A percentile compares a stretch with the other conserved stretches of the same genome.
These are phyloP conservation scores for Agonopterix alstromeriana DNA, from an alignment of 2,888 invertebrate genomes.

Conservation along the genomic window DNA sequence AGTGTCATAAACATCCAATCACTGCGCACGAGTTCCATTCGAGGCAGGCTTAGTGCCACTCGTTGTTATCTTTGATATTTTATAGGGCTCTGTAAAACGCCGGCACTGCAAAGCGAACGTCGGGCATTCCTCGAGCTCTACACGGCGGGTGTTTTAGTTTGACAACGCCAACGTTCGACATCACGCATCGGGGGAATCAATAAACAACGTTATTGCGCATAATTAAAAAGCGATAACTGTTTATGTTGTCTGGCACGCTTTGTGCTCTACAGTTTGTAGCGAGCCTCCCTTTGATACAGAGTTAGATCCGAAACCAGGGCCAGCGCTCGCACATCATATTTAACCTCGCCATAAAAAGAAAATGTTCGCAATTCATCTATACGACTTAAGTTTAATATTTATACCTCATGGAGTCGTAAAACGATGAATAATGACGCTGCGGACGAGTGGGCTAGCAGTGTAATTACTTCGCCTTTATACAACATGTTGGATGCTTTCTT, in stretches of 20 bases:
- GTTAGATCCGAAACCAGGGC: slow-evolving; percentile 50
- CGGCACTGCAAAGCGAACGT: slow-evolving; percentile 67
- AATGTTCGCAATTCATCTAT: slow-evolving; percentile 75
- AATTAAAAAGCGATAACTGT: slow-evolving; percentile 65
- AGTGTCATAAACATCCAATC: slow-evolving; percentile 70
- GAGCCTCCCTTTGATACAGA: slow-evolving; percentile 33
- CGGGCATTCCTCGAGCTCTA: slow-evolving; percentile 52
- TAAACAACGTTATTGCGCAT: slow-evolving; percentile 56
- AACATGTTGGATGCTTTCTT: slow-evolving; percentile 61
- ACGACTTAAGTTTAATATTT: slow-evolving; percentile 75
- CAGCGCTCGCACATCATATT: slow-evolving; percentile 64
- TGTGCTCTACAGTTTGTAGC: slow-evolving; percentile 42
- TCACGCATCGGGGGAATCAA: slow-evolving; percentile 24
- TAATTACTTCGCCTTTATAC: slow-evolving; percentile 71
- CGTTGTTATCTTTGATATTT: slow-evolving; percentile 75
- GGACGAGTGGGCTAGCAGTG: slow-evolving; percentile 71
- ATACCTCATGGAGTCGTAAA: slow-evolving; percentile 75
- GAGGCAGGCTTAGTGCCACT: slow-evolving; percentile 52
- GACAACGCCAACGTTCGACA: slow-evolving; percentile 6
- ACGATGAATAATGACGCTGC: slow-evolving; percentile 75
- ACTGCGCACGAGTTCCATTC: slow-evolving; percentile 47
- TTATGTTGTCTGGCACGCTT: slow-evolving; percentile 48
- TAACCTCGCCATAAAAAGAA: slow-evolving; percentile 73
- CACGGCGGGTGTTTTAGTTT: slow-evolving; percentile 14
- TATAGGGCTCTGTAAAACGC: slow-evolving; percentile 74